A percentile compares a stretch with the other conserved stretches of the same genome.
Evolutionary conservation across 2,113 vertebrate species (phyloP).

Genomic region (Globicephala melas): DNA sequence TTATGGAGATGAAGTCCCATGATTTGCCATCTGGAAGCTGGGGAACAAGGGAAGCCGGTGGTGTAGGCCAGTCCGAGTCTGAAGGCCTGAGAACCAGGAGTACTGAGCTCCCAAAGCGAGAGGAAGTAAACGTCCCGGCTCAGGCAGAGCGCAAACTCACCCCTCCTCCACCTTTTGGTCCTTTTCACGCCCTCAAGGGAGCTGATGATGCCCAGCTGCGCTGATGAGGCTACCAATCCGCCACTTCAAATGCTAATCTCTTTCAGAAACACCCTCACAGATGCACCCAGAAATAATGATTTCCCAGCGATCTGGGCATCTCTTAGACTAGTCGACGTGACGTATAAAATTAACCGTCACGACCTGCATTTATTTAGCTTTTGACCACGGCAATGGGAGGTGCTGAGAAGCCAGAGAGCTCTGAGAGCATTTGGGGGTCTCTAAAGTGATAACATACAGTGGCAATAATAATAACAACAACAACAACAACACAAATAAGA

Average conservation of each 20-base stretch:
- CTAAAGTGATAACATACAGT: background rate
- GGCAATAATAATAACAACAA: too few species aligned
- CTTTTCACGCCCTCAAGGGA: background rate
- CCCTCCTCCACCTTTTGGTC: background rate
- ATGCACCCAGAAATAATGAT: background rate
- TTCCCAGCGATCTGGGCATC: background rate
- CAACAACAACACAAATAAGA: background rate
- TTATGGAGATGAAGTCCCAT: background rate
- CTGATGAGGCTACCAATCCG: accelerated
- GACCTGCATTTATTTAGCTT: background rate
- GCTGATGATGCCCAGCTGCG: background rate
- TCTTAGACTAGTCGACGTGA: background rate
- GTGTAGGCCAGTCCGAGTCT: background rate
- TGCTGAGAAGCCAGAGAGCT: background rate
- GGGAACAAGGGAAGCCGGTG: background rate
- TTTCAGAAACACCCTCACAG: background rate
- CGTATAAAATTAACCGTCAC: background rate
- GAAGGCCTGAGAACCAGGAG: background rate
- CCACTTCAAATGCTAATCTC: background rate
- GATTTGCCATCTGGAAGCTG: background rate
- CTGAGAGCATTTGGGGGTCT: background rate
- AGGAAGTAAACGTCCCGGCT: background rate
- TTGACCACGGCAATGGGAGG: background rate
- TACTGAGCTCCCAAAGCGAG: background rate
- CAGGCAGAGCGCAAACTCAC: background rate